These are phyloP conservation scores for Catamblyrhynchus diadema DNA, from an alignment of 2,797 vertebrate species.

Conservation along the genomic window DNA sequence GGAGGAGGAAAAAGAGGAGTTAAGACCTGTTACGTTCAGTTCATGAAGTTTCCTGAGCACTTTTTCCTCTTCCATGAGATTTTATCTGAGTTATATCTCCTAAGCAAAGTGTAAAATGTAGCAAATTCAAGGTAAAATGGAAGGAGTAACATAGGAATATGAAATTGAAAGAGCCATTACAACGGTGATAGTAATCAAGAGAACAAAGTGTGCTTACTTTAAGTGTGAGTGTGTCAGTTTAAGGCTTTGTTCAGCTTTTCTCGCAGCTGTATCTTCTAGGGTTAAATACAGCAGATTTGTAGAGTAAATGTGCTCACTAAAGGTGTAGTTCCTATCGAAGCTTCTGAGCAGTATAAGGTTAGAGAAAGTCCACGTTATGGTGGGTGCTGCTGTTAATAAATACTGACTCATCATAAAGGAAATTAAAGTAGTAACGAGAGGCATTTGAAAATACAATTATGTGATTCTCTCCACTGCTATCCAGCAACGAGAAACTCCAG, in stretches of 20 bases:
- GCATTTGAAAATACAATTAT: neutral
- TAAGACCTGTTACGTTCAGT: neutral
- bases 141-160: neutral
- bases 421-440: neutral
- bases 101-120: neutral
- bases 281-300: neutral
- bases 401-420: neutral
- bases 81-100: neutral
- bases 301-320: neutral
- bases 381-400: neutral
- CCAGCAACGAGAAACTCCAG: neutral
- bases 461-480: neutral
- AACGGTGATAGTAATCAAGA: neutral
- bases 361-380: neutral
- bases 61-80: neutral
- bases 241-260: neutral
- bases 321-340: neutral
- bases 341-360: neutral
- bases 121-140: neutral
- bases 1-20: neutral
- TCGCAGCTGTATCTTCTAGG: neutral
- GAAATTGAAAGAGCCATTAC: neutral
- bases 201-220: neutral
- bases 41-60: neutral
- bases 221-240: no score